Evolutionary conservation across 2,888 invertebrate genomes (phyloP).

Genomic region (Monoplex corrugatus): DNA sequence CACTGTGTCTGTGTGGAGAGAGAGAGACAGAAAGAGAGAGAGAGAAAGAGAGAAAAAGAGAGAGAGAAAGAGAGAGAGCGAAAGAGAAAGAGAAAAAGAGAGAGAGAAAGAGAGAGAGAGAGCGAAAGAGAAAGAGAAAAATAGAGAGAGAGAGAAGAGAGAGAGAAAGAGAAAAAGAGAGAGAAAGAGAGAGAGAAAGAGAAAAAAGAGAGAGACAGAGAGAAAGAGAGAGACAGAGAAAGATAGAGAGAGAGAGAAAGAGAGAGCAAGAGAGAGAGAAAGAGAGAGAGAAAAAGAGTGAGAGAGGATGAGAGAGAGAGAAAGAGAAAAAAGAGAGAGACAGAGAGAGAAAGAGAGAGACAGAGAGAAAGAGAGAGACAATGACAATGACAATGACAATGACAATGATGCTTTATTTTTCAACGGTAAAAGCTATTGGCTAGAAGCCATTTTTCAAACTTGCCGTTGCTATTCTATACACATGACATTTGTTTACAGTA

Average conservation of each 20-base stretch:
- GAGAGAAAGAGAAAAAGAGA: no score
- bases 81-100: background rate
- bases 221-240: no score
- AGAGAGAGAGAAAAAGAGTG: background rate
- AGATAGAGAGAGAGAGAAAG: background rate
- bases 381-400: no score
- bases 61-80: background rate
- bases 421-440: no score
- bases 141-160: background rate
- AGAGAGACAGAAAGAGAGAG: background rate
- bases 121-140: background rate
- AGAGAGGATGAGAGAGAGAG: background rate
- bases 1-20: background rate
- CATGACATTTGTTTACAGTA: no score
- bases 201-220: background rate
- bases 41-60: background rate
- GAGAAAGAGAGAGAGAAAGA: background rate
- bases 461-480: no score
- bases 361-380: background rate
- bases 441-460: no score
- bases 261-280: background rate
- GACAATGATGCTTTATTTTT: no score
- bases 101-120: background rate
- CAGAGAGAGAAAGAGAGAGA: background rate
- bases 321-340: background rate